These are phyloP conservation scores for Melanocharis versteri DNA, from an alignment of 2,113 vertebrate species.

Conservation along the genomic window DNA sequence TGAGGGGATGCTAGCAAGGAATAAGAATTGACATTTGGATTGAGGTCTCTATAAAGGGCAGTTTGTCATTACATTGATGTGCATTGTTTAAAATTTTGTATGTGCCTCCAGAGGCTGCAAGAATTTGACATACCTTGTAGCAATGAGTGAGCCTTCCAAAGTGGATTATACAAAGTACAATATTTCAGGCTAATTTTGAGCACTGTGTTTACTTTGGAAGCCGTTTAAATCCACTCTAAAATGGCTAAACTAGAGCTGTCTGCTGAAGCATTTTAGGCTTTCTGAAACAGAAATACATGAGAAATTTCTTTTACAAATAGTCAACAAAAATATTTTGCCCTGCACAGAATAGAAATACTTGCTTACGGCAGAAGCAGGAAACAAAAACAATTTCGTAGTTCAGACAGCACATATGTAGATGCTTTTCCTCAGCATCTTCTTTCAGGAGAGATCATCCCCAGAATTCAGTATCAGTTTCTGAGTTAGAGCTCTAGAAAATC, in stretches of 20 bases:
- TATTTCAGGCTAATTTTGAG: constrained; percentile 35
- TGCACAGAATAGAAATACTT: background rate
- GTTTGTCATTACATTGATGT: background rate
- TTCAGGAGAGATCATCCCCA: background rate
- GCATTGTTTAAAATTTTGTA: constrained; percentile 23
- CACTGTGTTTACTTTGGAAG: constrained; percentile 8
- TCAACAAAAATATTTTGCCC: background rate
- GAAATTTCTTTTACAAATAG: background rate
- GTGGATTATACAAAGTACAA: background rate
- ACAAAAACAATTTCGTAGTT: background rate
- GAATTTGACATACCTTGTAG: background rate
- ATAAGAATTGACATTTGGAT: constrained; percentile 5
- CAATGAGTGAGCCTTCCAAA: constrained; percentile 28
- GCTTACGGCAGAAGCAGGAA: background rate
- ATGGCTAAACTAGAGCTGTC: constrained; percentile 6
- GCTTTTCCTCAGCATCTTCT: background rate
- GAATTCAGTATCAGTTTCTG: background rate
- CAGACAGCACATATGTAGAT: background rate
- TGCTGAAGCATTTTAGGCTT: background rate
- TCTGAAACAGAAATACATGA: constrained; percentile 14
- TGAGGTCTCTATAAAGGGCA: background rate
- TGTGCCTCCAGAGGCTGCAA: background rate
- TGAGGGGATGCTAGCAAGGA: background rate
- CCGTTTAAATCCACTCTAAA: constrained; percentile 18
- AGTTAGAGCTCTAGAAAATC: background rate